Conservation (phyloP, 2,797 vertebrate species). For the Pangasius sanitwongsei region DNA sequence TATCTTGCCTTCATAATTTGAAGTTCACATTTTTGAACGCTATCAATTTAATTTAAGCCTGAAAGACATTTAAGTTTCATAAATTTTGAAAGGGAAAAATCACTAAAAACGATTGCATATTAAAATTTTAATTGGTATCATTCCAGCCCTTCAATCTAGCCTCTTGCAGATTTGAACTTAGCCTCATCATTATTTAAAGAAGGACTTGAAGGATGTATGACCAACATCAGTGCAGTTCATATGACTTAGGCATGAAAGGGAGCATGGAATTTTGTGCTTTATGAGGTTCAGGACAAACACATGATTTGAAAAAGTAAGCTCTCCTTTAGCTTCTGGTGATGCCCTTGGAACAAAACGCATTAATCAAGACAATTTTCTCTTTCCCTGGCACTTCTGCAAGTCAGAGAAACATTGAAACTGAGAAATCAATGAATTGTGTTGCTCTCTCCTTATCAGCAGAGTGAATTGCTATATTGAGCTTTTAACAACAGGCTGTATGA, state of each 20-base stretch:
- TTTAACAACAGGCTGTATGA: conserved; percentile 4
- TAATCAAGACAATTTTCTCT: conserved; percentile 42
- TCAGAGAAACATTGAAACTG: conserved; percentile 47
- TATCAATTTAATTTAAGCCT: not conserved
- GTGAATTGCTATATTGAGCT: conserved; percentile 45
- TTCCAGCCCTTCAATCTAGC: not conserved
- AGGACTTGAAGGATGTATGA: not conserved
- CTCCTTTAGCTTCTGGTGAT: conserved; percentile 11
- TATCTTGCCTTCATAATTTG: not conserved
- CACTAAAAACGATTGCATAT: not conserved
- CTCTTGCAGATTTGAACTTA: not conserved
- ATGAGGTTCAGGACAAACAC: not conserved
- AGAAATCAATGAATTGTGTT: conserved; percentile 47
- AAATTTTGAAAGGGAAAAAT: not conserved
- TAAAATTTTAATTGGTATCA: not conserved
- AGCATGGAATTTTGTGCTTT: not conserved
- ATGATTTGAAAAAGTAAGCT: not conserved
- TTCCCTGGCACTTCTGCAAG: conserved; percentile 40
- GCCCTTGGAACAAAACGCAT: conserved; percentile 35
- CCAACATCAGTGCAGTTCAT: not conserved
- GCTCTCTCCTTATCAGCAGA: conserved; percentile 41
- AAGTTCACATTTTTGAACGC: not conserved
- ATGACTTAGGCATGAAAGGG: not conserved
- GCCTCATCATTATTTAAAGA: not conserved
- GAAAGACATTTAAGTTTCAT: not conserved